These are phyloP conservation scores for Slavum lentiscoides DNA, from an alignment of 2,888 invertebrate genomes.

Conservation along the genomic window DNA sequence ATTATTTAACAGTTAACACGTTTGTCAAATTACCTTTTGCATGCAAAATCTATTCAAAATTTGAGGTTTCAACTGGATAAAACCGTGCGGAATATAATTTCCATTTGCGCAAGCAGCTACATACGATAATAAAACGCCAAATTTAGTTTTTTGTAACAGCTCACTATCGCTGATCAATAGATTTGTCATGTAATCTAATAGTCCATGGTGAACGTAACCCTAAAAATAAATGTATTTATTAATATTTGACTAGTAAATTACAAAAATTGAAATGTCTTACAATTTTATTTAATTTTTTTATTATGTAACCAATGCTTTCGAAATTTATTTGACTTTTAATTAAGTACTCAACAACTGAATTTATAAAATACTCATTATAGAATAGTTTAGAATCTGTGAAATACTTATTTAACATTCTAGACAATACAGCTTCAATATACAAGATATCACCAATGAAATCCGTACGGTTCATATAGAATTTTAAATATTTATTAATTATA, in stretches of 20 bases:
- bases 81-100: conserved; percentile 34
- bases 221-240: conserved; percentile 25
- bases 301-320: conserved; percentile 62
- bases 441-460: conserved; percentile 59
- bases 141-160: neutral
- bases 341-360: conserved; percentile 64
- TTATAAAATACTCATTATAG: conserved; percentile 68
- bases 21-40: conserved; percentile 27
- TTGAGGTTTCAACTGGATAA: conserved; percentile 9
- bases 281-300: conserved; percentile 64
- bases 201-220: conserved; percentile 21
- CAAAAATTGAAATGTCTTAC: conserved; percentile 61
- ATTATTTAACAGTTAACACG: neutral
- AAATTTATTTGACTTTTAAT: conserved; percentile 64
- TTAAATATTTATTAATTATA: conserved; percentile 64
- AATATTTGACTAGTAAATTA: neutral
- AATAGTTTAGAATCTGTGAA: conserved; percentile 63
- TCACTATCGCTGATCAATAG: neutral
- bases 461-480: conserved; percentile 58
- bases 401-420: conserved; percentile 62
- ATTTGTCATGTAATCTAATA: conserved; percentile 34
- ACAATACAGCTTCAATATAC: conserved; percentile 64
- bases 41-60: conserved; percentile 18
- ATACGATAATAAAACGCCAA: conserved; percentile 31
- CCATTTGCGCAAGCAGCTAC: conserved; percentile 35